Evolutionary conservation across 2,888 invertebrate genomes (phyloP).

Genomic region (Trichogramma evanescens): DNA sequence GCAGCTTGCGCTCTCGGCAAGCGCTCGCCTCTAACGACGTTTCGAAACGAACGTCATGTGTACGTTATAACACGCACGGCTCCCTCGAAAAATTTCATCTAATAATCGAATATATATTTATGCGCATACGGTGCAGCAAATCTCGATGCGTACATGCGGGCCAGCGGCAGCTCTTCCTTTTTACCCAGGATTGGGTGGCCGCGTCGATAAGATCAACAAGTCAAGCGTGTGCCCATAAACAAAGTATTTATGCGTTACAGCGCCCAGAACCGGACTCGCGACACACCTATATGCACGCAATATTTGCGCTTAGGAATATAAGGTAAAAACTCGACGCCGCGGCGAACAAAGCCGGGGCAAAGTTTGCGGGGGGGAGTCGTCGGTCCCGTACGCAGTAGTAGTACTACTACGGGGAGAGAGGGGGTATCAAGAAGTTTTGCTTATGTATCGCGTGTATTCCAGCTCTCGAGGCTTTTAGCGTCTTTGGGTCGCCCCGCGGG

Average conservation of each 20-base stretch:
- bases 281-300: too few species aligned
- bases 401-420: too few species aligned
- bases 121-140: too few species aligned
- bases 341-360: background rate
- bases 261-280: background rate
- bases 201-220: conserved; percentile 37
- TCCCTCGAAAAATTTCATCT: too few species aligned
- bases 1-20: too few species aligned
- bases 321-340: background rate
- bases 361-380: background rate
- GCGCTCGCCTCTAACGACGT: too few species aligned
- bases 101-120: too few species aligned
- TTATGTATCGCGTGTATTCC: too few species aligned
- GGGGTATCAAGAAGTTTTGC: too few species aligned
- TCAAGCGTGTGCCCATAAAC: conserved; percentile 26
- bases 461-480: background rate
- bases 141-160: background rate
- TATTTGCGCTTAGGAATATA: too few species aligned
- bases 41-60: too few species aligned
- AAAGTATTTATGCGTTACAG: conserved; percentile 3
- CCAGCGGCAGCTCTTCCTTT: background rate
- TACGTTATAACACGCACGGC: too few species aligned
- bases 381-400: background rate
- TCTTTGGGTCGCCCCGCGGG: background rate
- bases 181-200: conserved; percentile 42